phyloP scores from a whole-genome alignment of 1,140 invertebrate species.

The Anagrus nilaparvatae region DNA sequence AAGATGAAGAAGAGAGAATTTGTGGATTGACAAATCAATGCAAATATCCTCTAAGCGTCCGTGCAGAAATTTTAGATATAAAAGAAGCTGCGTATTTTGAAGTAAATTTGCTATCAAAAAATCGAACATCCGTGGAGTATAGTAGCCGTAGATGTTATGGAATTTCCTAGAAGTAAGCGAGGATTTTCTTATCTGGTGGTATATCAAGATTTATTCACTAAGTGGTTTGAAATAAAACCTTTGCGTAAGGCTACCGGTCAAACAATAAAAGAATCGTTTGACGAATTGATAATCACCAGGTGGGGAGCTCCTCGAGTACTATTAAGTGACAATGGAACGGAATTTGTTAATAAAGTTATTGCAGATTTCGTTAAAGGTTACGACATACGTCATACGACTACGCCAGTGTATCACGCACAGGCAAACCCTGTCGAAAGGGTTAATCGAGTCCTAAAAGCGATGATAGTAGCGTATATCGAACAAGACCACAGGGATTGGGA shows the following conservation, averaged over 20 bases:
- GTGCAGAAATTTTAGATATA: no score
- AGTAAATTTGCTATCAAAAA: no score
- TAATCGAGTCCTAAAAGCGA: slow-evolving; percentile 5
- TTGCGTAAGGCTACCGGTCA: no score
- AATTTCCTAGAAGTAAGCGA: slow-evolving; percentile 4
- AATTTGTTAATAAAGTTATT: slow-evolving; percentile 6
- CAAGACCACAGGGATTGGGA: slow-evolving; percentile 3
- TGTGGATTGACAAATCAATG: no score
- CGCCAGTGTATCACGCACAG: slow-evolving; percentile 4
- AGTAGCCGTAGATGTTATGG: slow-evolving; percentile 11
- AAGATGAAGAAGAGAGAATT: no score
- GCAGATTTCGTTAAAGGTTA: background rate
- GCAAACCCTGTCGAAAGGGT: slow-evolving; percentile 4
- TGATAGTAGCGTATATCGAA: background rate
- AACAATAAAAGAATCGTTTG: no score
- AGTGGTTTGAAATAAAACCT: slow-evolving; percentile 13
- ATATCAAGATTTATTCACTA: slow-evolving; percentile 13
- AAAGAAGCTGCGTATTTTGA: no score
- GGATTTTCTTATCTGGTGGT: slow-evolving; percentile 8
- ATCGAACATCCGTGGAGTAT: slow-evolving; percentile 10
- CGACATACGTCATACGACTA: background rate
- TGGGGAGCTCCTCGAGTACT: slow-evolving; percentile 11
- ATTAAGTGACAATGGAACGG: slow-evolving; percentile 11
- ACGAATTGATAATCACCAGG: slow-evolving; percentile 8
- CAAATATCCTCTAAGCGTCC: no score